Evolutionary conservation across 2,888 invertebrate species (phyloP).

Genomic region (Ochropacha duplaris): DNA sequence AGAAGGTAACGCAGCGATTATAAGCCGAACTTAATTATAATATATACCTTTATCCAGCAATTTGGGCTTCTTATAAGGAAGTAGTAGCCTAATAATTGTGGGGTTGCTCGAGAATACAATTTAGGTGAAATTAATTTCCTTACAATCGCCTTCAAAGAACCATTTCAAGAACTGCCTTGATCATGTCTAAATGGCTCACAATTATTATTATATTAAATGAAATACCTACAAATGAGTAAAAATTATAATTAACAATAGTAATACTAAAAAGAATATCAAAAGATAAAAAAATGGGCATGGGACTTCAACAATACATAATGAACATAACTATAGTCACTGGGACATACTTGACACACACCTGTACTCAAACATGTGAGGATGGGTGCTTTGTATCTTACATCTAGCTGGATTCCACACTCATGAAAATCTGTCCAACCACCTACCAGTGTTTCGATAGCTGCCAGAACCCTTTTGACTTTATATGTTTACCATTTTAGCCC

Average conservation of each 20-base stretch:
- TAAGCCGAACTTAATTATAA: neutral
- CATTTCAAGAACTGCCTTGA: neutral
- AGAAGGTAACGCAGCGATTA: neutral
- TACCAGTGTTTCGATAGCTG: too few relatives aligned
- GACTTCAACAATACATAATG: too few relatives aligned
- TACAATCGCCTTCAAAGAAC: constrained; percentile 3
- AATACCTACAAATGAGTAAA: neutral
- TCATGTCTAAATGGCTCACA: neutral
- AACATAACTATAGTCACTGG: too few relatives aligned
- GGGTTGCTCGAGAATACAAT: constrained; percentile 14
- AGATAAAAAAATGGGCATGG: too few relatives aligned
- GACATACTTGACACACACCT: too few relatives aligned
- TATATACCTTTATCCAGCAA: constrained; percentile 13
- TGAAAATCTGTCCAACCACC: too few relatives aligned
- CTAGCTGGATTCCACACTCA: too few relatives aligned
- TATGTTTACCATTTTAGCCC: too few relatives aligned
- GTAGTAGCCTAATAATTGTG: constrained; percentile 15
- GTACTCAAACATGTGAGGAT: too few relatives aligned
- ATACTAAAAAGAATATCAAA: neutral
- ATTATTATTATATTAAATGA: neutral
- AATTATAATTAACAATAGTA: neutral
- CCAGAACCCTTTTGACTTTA: too few relatives aligned
- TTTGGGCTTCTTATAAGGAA: constrained; percentile 12
- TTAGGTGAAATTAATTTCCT: constrained; percentile 12
- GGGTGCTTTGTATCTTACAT: too few relatives aligned